Percentiles rank a stretch among this genome's conserved stretches.
phyloP scores from a whole-genome alignment of 1,140 invertebrate species.

The Batillaria attramentaria region DNA sequence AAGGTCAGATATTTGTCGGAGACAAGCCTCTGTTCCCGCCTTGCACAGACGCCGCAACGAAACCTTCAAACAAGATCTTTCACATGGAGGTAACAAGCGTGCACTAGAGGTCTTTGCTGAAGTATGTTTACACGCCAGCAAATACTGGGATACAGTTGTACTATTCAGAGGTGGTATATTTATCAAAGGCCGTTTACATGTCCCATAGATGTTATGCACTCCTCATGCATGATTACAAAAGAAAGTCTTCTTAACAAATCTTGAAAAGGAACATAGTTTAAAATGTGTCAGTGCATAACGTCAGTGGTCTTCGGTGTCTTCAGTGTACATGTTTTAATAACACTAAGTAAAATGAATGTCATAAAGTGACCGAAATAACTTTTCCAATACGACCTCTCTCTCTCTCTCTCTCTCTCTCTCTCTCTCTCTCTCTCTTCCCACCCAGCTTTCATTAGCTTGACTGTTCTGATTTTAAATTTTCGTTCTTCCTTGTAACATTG shows the following conservation, averaged over 20 bases:
- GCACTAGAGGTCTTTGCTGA: background rate
- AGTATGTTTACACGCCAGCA: background rate
- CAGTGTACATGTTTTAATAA: too few relatives aligned
- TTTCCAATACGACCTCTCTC: too few relatives aligned
- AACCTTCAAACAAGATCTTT: background rate
- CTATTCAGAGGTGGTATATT: background rate
- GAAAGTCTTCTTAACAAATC: too few relatives aligned
- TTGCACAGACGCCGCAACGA: background rate
- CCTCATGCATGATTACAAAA: too few relatives aligned
- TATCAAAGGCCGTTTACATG: too few relatives aligned
- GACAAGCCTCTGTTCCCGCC: constrained; percentile 11
- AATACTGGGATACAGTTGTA: background rate
- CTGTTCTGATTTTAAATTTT: background rate
- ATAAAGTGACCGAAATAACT: background rate
- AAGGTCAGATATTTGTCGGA: constrained; percentile 8
- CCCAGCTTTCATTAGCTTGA: background rate
- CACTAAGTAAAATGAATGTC: too few relatives aligned
- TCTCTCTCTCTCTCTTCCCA: background rate
- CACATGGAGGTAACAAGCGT: background rate
- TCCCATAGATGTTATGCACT: too few relatives aligned
- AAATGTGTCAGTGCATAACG: too few relatives aligned
- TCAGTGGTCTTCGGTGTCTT: too few relatives aligned
- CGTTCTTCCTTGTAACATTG: background rate
- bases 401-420: background rate
- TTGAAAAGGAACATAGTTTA: too few relatives aligned